Conservation (phyloP, 1,140 invertebrate genomes). For the Cecropterus lyciades region DNA sequence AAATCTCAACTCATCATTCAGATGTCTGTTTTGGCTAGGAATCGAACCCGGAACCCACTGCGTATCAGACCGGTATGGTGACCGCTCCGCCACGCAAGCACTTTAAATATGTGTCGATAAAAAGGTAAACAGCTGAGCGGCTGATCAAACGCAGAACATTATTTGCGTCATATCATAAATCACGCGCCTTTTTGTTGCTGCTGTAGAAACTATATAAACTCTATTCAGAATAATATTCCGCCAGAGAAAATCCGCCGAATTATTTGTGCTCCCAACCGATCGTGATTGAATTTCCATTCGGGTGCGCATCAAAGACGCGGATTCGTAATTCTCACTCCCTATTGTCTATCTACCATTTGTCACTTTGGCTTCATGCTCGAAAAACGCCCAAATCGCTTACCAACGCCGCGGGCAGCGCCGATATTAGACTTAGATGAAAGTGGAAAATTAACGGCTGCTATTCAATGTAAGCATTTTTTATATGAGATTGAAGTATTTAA, state of each 20-base stretch:
- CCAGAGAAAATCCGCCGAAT: conserved; percentile 20
- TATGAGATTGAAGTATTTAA: too few relatives aligned
- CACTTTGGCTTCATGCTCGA: conserved; percentile 10
- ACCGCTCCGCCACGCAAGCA: too few relatives aligned
- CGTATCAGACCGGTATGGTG: too few relatives aligned
- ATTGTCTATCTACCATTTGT: conserved; percentile 38
- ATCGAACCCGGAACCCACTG: too few relatives aligned
- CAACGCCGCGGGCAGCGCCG: neutral
- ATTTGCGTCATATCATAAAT: conserved; percentile 24
- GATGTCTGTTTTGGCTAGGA: too few relatives aligned
- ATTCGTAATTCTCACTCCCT: conserved; percentile 36
- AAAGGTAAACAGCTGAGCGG: neutral
- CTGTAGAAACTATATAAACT: conserved; percentile 3
- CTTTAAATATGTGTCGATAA: too few relatives aligned
- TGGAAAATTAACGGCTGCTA: too few relatives aligned
- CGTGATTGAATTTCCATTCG: conserved; percentile 38
- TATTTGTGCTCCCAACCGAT: conserved; percentile 24
- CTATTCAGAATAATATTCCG: conserved; percentile 15
- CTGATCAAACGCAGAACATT: conserved; percentile 1
- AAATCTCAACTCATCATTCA: too few relatives aligned
- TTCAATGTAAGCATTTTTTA: too few relatives aligned
- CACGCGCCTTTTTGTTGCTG: neutral
- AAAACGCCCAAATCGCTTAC: neutral
- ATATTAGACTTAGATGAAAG: neutral
- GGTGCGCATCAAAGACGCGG: conserved; percentile 35